Evolutionary conservation across 2,113 vertebrate species (phyloP).

Genomic region (Podarcis raffonei): DNA sequence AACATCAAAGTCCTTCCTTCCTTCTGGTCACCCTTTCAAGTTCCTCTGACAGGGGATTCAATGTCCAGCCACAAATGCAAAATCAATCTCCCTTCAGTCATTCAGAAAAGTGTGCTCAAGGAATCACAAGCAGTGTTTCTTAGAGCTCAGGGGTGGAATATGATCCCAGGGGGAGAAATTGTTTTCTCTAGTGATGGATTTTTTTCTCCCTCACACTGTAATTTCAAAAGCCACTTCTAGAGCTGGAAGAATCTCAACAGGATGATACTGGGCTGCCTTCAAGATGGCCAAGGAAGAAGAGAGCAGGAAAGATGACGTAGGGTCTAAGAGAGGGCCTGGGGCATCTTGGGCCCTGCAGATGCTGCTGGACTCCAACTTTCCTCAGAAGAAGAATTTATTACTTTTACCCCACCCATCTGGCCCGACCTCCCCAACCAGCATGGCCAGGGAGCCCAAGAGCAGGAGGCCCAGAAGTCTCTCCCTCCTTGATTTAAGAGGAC

Average conservation of each 20-base stretch:
- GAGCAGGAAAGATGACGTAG: background rate
- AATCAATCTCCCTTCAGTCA: background rate
- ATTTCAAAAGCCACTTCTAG: background rate
- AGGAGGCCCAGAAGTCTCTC: no score
- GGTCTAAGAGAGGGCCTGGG: background rate
- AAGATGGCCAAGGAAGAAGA: background rate
- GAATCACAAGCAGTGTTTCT: background rate
- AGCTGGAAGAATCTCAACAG: background rate
- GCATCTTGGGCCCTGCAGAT: no score
- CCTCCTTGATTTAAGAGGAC: background rate
- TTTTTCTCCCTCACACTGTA: rapidly evolving
- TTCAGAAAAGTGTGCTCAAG: background rate
- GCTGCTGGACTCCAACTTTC: no score
- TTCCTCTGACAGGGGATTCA: background rate
- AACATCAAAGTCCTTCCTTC: background rate
- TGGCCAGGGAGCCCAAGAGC: no score
- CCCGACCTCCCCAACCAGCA: no score
- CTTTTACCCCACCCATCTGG: no score
- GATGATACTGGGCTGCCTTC: background rate
- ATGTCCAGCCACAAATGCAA: background rate
- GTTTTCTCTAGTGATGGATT: background rate
- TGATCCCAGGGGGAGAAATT: no score
- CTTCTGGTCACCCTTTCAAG: background rate
- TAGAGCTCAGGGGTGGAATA: background rate
- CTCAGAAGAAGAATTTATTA: no score